Percentiles rank a stretch among this genome's conserved stretches.
Conservation (phyloP, 2,113 vertebrate genomes). For the Lathamus discolor region DNA sequence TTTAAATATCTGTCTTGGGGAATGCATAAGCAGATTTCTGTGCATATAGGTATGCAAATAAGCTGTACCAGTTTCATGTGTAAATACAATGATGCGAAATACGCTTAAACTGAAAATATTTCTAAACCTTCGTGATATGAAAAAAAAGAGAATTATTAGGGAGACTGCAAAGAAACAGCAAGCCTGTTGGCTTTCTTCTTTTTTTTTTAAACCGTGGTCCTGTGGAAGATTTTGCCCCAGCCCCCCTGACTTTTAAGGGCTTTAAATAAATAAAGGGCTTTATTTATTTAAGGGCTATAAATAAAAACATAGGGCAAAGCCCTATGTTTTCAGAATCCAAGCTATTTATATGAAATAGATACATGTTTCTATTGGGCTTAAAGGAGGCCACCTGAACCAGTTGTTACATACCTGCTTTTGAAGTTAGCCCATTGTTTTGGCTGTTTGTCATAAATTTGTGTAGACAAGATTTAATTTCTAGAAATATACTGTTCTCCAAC, state of each 20-base stretch:
- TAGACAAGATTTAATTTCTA: background rate
- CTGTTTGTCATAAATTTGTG: background rate
- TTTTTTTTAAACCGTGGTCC: background rate
- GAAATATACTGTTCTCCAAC: background rate
- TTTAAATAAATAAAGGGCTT: too few species aligned
- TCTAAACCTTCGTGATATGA: background rate
- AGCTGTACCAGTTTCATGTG: background rate
- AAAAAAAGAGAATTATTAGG: background rate
- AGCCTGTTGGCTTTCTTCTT: background rate
- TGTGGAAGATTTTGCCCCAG: background rate
- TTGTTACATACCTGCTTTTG: background rate
- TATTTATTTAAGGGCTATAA: too few species aligned
- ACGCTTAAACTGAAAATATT: background rate
- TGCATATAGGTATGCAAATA: background rate
- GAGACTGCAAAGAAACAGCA: background rate
- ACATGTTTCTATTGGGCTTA: background rate
- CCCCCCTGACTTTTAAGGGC: background rate
- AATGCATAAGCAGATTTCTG: background rate
- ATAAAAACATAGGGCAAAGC: too few species aligned
- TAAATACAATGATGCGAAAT: background rate
- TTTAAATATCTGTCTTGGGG: slow-evolving; percentile 1
- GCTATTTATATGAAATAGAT: background rate
- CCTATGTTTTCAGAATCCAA: background rate
- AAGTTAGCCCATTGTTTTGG: background rate
- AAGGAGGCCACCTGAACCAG: background rate